A percentile compares a stretch with the other conserved stretches of the same genome.
Conservation (phyloP, 2,797 vertebrate species). For the Cyclura pinguis region DNA sequence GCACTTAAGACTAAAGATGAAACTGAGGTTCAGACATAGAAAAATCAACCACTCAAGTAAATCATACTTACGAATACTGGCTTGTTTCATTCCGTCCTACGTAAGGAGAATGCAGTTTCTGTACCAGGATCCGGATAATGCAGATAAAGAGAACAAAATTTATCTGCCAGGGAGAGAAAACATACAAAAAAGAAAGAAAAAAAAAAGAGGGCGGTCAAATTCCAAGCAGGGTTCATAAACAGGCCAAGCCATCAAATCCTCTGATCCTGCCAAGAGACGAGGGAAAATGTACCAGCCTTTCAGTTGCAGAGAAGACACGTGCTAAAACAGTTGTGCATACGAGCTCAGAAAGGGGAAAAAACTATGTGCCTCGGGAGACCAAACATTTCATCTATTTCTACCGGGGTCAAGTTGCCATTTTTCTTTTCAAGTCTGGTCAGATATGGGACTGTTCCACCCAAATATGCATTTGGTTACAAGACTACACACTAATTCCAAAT, state of each 20-base stretch:
- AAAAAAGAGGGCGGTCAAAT: neutral
- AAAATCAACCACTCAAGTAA: neutral
- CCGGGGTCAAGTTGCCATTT: too few relatives aligned
- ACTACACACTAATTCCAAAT: too few relatives aligned
- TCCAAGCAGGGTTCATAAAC: neutral
- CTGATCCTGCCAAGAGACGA: neutral
- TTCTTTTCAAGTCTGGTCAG: too few relatives aligned
- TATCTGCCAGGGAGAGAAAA: slow-evolving; percentile 78
- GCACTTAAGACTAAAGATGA: neutral
- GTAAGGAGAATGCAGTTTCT: slow-evolving; percentile 95
- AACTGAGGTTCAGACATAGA: neutral
- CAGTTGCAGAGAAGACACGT: neutral
- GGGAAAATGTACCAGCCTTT: too few relatives aligned
- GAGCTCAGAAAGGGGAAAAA: neutral
- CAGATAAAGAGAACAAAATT: slow-evolving; percentile 95
- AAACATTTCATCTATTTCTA: too few relatives aligned
- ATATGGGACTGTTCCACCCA: too few relatives aligned
- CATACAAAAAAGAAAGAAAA: neutral
- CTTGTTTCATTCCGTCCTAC: slow-evolving; percentile 91
- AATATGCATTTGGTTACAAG: too few relatives aligned
- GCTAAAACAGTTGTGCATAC: neutral
- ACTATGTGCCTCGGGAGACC: too few relatives aligned
- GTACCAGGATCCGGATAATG: slow-evolving; percentile 94
- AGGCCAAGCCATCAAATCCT: neutral
- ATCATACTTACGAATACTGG: slow-evolving; percentile 91